A percentile compares a stretch with the other conserved stretches of the same genome.
These are phyloP conservation scores for Drosophila recens DNA, from an alignment of 2,888 invertebrate species.

Conservation along the genomic window DNA sequence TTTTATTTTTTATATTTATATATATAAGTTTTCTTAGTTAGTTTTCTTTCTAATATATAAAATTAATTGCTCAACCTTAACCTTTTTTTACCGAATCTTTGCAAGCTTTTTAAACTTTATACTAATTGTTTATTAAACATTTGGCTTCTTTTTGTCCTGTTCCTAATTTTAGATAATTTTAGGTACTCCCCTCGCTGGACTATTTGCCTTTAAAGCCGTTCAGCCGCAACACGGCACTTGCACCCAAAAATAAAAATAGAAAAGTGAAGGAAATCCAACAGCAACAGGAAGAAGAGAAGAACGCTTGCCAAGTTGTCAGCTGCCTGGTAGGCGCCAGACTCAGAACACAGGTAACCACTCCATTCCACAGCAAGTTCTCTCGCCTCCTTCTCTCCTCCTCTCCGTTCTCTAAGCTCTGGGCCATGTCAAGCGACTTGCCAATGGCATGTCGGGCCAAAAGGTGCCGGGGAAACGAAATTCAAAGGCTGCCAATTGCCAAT, in stretches of 20 bases:
- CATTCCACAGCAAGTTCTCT: slow-evolving; percentile 1
- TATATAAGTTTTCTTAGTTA: no score
- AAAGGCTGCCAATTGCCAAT: slow-evolving; percentile 81
- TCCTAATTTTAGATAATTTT: slow-evolving; percentile 1
- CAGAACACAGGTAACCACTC: slow-evolving; percentile 44
- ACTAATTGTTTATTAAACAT: no score
- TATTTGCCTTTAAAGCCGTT: slow-evolving; percentile 39
- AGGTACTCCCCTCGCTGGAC: slow-evolving; percentile 21
- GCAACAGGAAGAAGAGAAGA: slow-evolving; percentile 27
- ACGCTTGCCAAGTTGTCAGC: slow-evolving; percentile 78
- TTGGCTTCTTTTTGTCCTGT: no score
- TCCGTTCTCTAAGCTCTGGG: not conserved
- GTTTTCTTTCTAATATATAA: no score
- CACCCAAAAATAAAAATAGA: slow-evolving; percentile 10
- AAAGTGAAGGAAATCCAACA: slow-evolving; percentile 17
- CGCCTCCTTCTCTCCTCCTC: not conserved
- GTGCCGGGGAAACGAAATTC: slow-evolving; percentile 62
- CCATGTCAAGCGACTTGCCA: slow-evolving; percentile 53
- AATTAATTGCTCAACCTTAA: no score
- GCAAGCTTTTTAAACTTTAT: no score
- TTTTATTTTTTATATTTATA: no score
- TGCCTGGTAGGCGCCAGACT: slow-evolving; percentile 76
- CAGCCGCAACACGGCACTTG: slow-evolving; percentile 52
- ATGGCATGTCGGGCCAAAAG: slow-evolving; percentile 55
- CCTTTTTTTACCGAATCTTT: no score